phyloP scores from a whole-genome alignment of 2,797 vertebrate species.

The Hirundo rustica region DNA sequence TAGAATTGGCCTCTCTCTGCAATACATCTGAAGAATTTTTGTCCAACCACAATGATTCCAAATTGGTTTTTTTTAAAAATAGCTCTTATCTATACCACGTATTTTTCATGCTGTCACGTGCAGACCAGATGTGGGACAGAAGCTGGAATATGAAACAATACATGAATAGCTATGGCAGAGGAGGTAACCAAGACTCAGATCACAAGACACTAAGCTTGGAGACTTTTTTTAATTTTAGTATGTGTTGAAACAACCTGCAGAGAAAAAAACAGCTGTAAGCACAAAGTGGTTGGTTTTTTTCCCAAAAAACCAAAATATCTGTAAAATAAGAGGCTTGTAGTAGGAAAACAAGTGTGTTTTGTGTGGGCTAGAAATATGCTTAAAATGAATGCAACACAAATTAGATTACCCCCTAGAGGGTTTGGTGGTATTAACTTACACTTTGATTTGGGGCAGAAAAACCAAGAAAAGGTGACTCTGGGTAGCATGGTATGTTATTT shows the following conservation, averaged over 20 bases:
- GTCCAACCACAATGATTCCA: background rate
- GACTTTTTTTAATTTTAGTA: background rate
- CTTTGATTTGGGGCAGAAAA: background rate
- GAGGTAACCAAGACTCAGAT: background rate
- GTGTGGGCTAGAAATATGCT: background rate
- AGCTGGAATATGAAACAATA: background rate
- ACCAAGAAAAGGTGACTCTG: background rate
- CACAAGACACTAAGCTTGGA: constrained; percentile 9
- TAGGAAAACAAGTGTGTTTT: background rate
- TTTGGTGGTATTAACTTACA: background rate
- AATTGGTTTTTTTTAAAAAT: background rate
- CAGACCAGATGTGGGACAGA: background rate
- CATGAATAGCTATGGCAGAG: background rate
- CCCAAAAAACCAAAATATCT: background rate
- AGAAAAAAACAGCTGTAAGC: background rate
- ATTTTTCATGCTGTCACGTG: background rate
- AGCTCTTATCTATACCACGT: background rate
- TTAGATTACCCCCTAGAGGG: background rate
- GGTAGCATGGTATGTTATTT: background rate
- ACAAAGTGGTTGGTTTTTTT: background rate
- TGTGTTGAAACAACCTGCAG: constrained; percentile 9
- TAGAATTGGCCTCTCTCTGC: background rate
- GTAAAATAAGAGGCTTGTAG: background rate
- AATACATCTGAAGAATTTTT: background rate
- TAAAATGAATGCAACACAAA: background rate